phyloP scores from a whole-genome alignment of 2,888 invertebrate species.

The Sinohyriopsis cumingii region DNA sequence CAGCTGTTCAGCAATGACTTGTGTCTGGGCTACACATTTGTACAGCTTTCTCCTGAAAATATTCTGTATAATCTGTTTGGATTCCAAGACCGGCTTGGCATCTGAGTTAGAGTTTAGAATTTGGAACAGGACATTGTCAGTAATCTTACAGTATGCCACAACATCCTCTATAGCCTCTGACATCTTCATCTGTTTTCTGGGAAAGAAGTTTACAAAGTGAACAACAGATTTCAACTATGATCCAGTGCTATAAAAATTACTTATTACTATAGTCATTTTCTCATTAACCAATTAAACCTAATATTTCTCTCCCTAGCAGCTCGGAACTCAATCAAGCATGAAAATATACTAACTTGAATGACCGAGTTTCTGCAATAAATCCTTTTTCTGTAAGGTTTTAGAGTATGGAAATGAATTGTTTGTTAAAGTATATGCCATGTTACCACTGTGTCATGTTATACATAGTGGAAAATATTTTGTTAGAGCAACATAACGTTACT shows the following conservation, averaged over 20 bases:
- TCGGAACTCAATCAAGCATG: neutral
- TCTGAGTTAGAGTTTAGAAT: slow-evolving; percentile 39
- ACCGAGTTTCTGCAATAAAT: too few relatives aligned
- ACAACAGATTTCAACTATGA: neutral
- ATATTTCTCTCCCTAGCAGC: neutral
- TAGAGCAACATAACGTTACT: too few relatives aligned
- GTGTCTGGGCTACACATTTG: slow-evolving; percentile 46
- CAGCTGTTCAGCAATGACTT: slow-evolving; percentile 21
- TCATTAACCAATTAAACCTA: neutral
- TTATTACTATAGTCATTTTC: neutral
- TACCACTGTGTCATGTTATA: too few relatives aligned
- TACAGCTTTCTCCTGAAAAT: slow-evolving; percentile 50
- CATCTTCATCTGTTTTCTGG: slow-evolving; percentile 36
- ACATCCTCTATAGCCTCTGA: slow-evolving; percentile 57
- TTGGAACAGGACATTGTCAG: slow-evolving; percentile 50
- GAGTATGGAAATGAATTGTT: too few relatives aligned
- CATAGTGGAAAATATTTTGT: too few relatives aligned
- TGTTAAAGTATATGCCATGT: too few relatives aligned
- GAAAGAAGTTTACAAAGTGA: slow-evolving; percentile 1
- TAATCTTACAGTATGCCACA: slow-evolving; percentile 55
- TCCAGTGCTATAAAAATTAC: neutral
- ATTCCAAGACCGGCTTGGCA: slow-evolving; percentile 34
- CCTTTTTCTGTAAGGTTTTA: too few relatives aligned
- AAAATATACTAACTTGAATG: too few relatives aligned
- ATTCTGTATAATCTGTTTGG: slow-evolving; percentile 43